A percentile compares a stretch with the other conserved stretches of the same genome.
Conservation (phyloP, 2,797 vertebrate genomes). For the Microctenopoma stevenorrisi region DNA sequence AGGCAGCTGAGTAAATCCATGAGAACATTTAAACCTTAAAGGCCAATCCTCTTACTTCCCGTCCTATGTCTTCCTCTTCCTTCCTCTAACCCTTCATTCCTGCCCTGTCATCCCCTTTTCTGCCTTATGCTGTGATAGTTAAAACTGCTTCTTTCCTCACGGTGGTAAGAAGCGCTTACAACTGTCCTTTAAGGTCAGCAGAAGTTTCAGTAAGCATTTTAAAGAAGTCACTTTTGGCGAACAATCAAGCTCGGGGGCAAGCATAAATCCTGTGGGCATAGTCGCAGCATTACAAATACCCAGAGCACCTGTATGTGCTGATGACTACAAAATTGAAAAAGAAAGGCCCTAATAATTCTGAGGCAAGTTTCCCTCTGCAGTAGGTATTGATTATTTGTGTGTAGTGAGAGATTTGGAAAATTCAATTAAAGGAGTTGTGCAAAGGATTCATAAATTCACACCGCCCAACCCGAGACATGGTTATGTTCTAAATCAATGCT, state of each 20-base stretch:
- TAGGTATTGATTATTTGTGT: conserved; percentile 99
- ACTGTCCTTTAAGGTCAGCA: conserved; percentile 72
- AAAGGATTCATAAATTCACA: conserved; percentile 99
- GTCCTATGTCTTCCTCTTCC: conserved; percentile 13
- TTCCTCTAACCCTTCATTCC: conserved; percentile 1
- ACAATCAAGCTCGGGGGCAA: conserved; percentile 88
- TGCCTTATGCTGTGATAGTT: conserved; percentile 25
- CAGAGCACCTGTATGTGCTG: conserved; percentile 92
- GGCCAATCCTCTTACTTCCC: conserved; percentile 25
- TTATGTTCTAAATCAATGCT: conserved; percentile 99
- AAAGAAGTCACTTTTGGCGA: conserved; percentile 84
- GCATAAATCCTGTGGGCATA: conserved; percentile 89
- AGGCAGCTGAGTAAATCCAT: conserved; percentile 68
- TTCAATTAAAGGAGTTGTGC: conserved; percentile 99
- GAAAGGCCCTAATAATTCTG: conserved; percentile 98
- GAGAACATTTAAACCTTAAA: conserved; percentile 62
- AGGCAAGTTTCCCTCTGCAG: conserved; percentile 95
- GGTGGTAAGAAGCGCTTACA: conserved; percentile 58
- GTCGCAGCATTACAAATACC: conserved; percentile 91
- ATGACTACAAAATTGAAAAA: conserved; percentile 99
- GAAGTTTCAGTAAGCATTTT: conserved; percentile 84
- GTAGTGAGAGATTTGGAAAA: conserved; percentile 99
- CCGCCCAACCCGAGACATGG: conserved; percentile 90
- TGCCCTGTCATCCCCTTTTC: conserved; percentile 24
- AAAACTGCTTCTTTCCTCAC: conserved; percentile 37